Percentiles rank a stretch among this genome's conserved stretches.
These are phyloP conservation scores for Lordiphosa stackelbergi DNA, from an alignment of 1,140 invertebrate genomes.

Conservation along the genomic window DNA sequence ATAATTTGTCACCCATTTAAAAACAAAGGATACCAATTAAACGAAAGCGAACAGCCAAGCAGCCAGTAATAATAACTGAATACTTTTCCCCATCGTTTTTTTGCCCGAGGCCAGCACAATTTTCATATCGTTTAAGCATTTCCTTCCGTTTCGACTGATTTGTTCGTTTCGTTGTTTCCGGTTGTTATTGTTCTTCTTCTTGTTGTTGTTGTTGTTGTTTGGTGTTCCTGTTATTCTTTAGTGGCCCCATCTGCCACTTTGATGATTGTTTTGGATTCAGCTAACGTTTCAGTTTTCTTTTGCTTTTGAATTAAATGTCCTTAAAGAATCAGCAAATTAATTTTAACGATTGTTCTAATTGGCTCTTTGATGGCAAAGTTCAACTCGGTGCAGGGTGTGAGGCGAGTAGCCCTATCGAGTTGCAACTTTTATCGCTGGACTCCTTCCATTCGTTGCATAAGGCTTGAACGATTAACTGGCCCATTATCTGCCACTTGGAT, in stretches of 20 bases:
- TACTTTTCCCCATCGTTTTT: no score
- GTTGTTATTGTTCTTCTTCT: conserved; percentile 14
- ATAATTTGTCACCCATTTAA: no score
- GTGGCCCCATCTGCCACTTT: conserved; percentile 5
- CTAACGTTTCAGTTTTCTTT: background rate
- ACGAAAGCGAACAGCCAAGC: no score
- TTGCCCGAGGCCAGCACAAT: conserved; percentile 5
- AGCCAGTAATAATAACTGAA: conserved; percentile 26
- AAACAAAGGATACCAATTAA: no score
- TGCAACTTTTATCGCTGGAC: background rate
- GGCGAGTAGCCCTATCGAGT: background rate
- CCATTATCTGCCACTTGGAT: background rate
- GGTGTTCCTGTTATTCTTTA: background rate
- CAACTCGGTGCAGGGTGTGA: no score
- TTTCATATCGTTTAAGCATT: conserved; percentile 59
- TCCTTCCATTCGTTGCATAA: background rate
- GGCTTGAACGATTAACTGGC: conserved; percentile 3
- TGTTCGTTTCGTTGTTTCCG: conserved; percentile 42
- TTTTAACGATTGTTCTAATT: conserved; percentile 12
- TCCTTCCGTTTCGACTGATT: conserved; percentile 60
- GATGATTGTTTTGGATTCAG: conserved; percentile 2
- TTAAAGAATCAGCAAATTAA: conserved; percentile 9
- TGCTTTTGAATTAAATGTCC: conserved; percentile 11
- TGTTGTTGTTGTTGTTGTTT: conserved; percentile 4
- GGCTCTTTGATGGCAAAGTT: conserved; percentile 1